Percentiles rank a stretch among this genome's conserved stretches.
These are phyloP conservation scores for Maniola hyperantus DNA, from an alignment of 2,888 invertebrate species.

Conservation along the genomic window DNA sequence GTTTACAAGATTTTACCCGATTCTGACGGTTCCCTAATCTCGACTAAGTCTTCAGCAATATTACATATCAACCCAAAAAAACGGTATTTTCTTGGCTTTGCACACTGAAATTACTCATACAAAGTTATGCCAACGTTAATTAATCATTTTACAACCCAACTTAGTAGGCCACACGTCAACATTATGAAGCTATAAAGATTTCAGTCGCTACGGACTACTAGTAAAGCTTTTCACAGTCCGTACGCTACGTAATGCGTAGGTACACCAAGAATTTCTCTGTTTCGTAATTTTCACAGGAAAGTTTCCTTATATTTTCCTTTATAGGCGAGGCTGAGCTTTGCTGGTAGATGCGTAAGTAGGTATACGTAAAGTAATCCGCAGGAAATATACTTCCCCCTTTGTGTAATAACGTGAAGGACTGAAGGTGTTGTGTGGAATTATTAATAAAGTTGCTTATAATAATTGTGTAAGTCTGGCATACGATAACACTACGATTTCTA, in stretches of 20 bases:
- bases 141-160: not conserved
- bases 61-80: slow-evolving; percentile 3
- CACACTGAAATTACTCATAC: not conserved
- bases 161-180: not conserved
- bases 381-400: not conserved
- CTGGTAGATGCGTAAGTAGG: not conserved
- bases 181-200: not conserved
- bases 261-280: slow-evolving; percentile 18
- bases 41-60: too few relatives aligned
- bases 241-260: slow-evolving; percentile 5
- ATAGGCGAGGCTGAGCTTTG: slow-evolving; percentile 10
- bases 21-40: too few relatives aligned
- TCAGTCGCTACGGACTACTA: not conserved
- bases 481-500: too few relatives aligned
- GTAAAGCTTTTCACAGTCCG: slow-evolving; percentile 1
- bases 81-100: not conserved
- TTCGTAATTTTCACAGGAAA: slow-evolving; percentile 21
- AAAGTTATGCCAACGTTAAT: not conserved
- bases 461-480: not conserved
- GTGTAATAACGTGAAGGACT: slow-evolving; percentile 29
- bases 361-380: slow-evolving; percentile 20
- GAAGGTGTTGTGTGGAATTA: slow-evolving; percentile 23
- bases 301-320: slow-evolving; percentile 22
- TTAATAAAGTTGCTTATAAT: slow-evolving; percentile 19
- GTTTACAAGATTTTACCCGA: too few relatives aligned